Percentiles rank a stretch among this genome's conserved stretches.
These are phyloP conservation scores for Plecotus auritus DNA, from an alignment of 2,113 vertebrate genomes.

Conservation along the genomic window DNA sequence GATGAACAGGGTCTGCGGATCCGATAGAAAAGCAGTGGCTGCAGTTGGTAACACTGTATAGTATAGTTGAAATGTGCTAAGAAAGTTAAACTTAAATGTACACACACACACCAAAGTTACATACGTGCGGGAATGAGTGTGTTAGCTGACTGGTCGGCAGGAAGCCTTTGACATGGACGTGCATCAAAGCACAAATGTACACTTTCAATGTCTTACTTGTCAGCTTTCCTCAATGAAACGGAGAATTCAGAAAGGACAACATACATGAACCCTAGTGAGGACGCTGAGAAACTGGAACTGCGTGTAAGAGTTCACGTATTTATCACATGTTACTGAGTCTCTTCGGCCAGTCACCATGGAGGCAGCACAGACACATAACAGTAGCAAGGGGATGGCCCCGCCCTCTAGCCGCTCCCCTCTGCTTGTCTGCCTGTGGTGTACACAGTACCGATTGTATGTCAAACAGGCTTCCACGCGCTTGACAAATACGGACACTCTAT, in stretches of 20 bases:
- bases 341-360: not conserved
- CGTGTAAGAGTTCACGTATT: not conserved
- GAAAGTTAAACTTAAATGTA: not conserved
- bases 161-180: not conserved
- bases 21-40: not conserved
- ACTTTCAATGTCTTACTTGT: not conserved
- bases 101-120: too few species aligned
- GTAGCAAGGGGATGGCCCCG: not conserved
- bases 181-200: not conserved
- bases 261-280: not conserved
- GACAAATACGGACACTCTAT: not conserved
- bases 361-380: not conserved
- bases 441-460: too few species aligned
- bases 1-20: not conserved
- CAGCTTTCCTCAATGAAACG: not conserved
- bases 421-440: not conserved
- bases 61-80: not conserved
- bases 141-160: not conserved
- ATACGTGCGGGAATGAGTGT: not conserved
- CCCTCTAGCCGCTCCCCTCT: not conserved
- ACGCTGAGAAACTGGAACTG: not conserved
- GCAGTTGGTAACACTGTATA: too few species aligned
- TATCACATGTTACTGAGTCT: not conserved
- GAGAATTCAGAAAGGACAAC: not conserved
- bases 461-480: not conserved